These are phyloP conservation scores for Eclectus roratus DNA, from an alignment of 2,113 vertebrate genomes.

Conservation along the genomic window DNA sequence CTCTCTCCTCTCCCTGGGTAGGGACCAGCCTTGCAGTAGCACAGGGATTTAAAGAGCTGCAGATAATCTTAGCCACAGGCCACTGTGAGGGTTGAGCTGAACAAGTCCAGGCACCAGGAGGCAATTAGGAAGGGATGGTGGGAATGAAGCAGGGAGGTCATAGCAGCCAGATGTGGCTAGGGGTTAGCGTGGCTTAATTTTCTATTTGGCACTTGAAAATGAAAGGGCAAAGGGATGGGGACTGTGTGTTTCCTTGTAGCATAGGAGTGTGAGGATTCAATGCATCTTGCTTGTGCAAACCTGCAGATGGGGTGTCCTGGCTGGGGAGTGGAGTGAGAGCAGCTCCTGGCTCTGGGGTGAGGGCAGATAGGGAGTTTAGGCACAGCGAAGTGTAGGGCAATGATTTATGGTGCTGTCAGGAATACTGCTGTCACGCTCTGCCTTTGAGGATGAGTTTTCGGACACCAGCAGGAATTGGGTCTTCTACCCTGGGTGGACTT, in stretches of 20 bases:
- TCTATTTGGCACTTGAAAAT: background rate
- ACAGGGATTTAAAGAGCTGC: background rate
- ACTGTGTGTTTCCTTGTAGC: background rate
- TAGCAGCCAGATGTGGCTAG: background rate
- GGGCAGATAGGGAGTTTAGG: background rate
- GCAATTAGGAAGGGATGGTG: background rate
- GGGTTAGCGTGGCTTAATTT: background rate
- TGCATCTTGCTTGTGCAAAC: background rate
- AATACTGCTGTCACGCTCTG: fast-evolving
- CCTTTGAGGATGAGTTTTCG: background rate
- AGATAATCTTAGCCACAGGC: background rate
- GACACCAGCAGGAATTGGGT: background rate
- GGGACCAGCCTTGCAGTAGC: background rate
- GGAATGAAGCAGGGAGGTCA: background rate
- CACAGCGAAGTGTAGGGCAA: background rate
- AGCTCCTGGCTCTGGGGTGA: background rate
- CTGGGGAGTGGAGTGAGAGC: background rate
- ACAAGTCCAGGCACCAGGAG: background rate
- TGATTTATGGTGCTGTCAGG: background rate
- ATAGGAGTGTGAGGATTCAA: background rate
- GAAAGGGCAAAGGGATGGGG: background rate
- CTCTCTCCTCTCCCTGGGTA: background rate
- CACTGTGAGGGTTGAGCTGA: fast-evolving
- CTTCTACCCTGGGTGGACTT: background rate
- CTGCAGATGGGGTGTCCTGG: background rate